These are phyloP conservation scores for Capromys pilorides DNA, from an alignment of 2,797 vertebrate genomes.

Conservation along the genomic window DNA sequence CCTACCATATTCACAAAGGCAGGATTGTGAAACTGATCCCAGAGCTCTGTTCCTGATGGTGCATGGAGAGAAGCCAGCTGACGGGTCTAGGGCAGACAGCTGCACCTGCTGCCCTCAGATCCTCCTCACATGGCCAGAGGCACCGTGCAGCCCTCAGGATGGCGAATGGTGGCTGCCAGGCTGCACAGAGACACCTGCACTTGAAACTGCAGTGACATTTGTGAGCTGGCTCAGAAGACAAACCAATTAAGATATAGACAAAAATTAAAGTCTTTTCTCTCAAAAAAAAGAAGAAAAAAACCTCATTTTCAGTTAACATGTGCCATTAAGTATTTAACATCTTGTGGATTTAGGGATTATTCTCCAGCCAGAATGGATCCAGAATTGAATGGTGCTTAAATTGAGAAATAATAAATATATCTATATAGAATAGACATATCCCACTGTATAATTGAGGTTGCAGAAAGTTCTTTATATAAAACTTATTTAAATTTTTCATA, in stretches of 20 bases:
- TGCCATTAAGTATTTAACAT: constrained; percentile 95
- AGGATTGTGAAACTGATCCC: neutral
- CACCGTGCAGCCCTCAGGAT: constrained; percentile 51
- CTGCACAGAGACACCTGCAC: constrained; percentile 79
- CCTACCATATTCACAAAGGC: constrained; percentile 36
- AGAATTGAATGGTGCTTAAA: constrained; percentile 92
- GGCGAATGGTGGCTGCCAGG: constrained; percentile 34
- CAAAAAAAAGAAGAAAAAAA: constrained; percentile 87
- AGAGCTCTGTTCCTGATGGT: constrained; percentile 38
- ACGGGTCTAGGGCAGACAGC: neutral
- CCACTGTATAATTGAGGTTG: constrained; percentile 88
- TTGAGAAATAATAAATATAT: constrained; percentile 85
- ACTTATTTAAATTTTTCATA: constrained; percentile 91
- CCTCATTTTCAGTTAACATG: constrained; percentile 90
- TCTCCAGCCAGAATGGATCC: constrained; percentile 96
- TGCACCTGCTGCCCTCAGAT: neutral
- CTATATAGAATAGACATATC: constrained; percentile 85
- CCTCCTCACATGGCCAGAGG: constrained; percentile 74
- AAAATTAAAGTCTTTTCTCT: constrained; percentile 88
- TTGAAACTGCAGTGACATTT: constrained; percentile 85
- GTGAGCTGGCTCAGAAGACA: constrained; percentile 98
- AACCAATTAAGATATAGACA: constrained; percentile 84
- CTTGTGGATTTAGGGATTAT: constrained; percentile 91
- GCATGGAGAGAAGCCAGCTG: constrained; percentile 28
- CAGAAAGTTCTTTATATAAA: constrained; percentile 91